Percentiles rank a stretch among this genome's conserved stretches.
Conservation (phyloP, 1,140 invertebrate species). For the Drosophila prosaltans region DNA sequence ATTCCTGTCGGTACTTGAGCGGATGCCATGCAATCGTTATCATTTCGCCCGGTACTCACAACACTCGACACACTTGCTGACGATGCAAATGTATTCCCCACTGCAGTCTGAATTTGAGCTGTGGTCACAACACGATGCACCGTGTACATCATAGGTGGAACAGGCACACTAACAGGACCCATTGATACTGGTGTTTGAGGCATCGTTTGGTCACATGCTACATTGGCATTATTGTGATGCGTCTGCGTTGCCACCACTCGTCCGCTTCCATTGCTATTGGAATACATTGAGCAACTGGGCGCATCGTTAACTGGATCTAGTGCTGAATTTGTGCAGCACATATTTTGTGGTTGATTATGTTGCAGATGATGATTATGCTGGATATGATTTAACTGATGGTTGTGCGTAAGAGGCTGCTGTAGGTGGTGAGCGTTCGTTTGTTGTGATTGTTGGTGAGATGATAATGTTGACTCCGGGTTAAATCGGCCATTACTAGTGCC, state of each 20-base stretch:
- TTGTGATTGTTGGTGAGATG: slow-evolving; percentile 40
- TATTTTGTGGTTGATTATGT: slow-evolving; percentile 45
- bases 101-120: slow-evolving; percentile 79
- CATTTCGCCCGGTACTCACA: slow-evolving; percentile 70
- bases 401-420: slow-evolving; percentile 52
- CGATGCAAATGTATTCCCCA: slow-evolving; percentile 78
- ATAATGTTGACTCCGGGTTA: slow-evolving; percentile 26
- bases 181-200: slow-evolving; percentile 52
- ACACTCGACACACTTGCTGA: slow-evolving; percentile 82
- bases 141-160: slow-evolving; percentile 80
- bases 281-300: slow-evolving; percentile 52
- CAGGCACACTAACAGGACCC: slow-evolving; percentile 57
- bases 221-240: slow-evolving; percentile 48
- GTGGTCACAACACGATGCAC: slow-evolving; percentile 82
- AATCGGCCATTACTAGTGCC: slow-evolving; percentile 40
- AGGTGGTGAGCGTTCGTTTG: slow-evolving; percentile 52
- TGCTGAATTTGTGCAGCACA: slow-evolving; percentile 42
- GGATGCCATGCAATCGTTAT: slow-evolving; percentile 64
- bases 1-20: slow-evolving; percentile 58
- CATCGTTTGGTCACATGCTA: slow-evolving; percentile 56
- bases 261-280: slow-evolving; percentile 46
- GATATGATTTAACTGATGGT: slow-evolving; percentile 54
- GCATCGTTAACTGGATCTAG: slow-evolving; percentile 58
- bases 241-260: slow-evolving; percentile 71
- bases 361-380: slow-evolving; percentile 57